Evolutionary conservation across 1,140 invertebrate genomes (phyloP), one percentile per base, ranked within the genome.

Genomic region (Eufriesea mexicana): DNA sequence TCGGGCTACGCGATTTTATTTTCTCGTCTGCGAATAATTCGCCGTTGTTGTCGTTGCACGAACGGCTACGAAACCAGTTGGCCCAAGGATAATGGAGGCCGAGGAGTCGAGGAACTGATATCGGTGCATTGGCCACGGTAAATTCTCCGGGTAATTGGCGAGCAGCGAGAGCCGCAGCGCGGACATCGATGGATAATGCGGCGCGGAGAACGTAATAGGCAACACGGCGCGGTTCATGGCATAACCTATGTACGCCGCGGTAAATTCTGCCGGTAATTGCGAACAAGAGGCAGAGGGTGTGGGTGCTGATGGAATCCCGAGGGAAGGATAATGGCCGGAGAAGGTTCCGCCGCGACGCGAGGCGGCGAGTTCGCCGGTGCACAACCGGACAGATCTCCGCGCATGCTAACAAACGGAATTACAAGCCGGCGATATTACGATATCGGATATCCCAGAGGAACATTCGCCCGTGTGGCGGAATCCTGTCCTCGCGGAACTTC

Each of bases 81-180:
- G 66, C 62, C 85, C 85, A 81, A 87, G 86, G 86, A 87, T 88
- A 87, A 88, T 83, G 66, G 83, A 83, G 64, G 72, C 64, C 59
- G 79, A 23, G 51, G 20, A 85, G 74, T 66, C 35, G 57, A 83
- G 71, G 84, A 67, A 77, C 75, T 77, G 87, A 89, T 89, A 88
- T 83, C 86, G 84, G 84, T 77, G 72, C 76, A 88, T 89, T 76
- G 87, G 86, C 86, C 70, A 88, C 86, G 87, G 87, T 88, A 89
- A 89, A 89, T 89, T 79, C 83, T 70, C 66, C 55, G 55, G 71
- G 75, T 88, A 89, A 89, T 89, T 89, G 87, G 79, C 75, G 61
- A 74, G 83, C 45, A 72, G 55, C 82, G 16, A 71, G 61, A 16
- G 54, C 55, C 42, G 70, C 45, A 42, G 54, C 82, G 55, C 42